These are phyloP conservation scores for Ranitomeya imitator DNA, from an alignment of 2,113 vertebrate genomes.

Conservation along the genomic window DNA sequence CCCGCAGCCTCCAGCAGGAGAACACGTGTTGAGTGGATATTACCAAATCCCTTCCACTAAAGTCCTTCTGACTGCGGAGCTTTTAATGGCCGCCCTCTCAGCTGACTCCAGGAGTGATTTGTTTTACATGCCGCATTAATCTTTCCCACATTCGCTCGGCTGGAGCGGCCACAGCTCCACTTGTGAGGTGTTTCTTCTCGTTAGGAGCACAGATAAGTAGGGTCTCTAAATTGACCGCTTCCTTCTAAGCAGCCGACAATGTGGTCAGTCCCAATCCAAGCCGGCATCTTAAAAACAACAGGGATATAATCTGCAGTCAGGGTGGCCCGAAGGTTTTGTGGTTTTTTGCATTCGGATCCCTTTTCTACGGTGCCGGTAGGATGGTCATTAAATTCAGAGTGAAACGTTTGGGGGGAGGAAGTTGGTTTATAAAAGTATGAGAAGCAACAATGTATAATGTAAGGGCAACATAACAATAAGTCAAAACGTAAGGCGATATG, in stretches of 20 bases:
- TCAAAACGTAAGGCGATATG: not conserved
- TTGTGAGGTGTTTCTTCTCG: constrained; percentile 83
- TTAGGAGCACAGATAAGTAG: constrained; percentile 83
- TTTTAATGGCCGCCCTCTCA: constrained; percentile 86
- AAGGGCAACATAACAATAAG: not conserved
- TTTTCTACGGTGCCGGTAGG: constrained; percentile 80
- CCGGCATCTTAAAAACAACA: constrained; percentile 67
- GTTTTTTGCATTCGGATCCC: constrained; percentile 68
- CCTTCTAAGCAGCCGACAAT: constrained; percentile 76
- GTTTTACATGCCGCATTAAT: constrained; percentile 91
- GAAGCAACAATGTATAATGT: not conserved
- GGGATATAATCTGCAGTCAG: constrained; percentile 70
- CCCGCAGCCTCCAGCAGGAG: constrained; percentile 78
- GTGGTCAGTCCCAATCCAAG: constrained; percentile 69
- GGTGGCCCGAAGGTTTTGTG: constrained; percentile 70
- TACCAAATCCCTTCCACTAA: constrained; percentile 79
- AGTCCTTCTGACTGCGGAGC: constrained; percentile 80
- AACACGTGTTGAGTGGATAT: constrained; percentile 82
- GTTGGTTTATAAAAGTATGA: constrained; percentile 63
- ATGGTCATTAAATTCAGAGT: constrained; percentile 78
- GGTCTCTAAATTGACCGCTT: constrained; percentile 83
- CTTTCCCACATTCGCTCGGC: constrained; percentile 90
- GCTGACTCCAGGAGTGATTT: constrained; percentile 86
- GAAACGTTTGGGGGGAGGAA: constrained; percentile 67
- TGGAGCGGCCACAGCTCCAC: constrained; percentile 83